Evolutionary conservation across 2,113 vertebrate species (phyloP).

Genomic region (Rhipidura dahli): DNA sequence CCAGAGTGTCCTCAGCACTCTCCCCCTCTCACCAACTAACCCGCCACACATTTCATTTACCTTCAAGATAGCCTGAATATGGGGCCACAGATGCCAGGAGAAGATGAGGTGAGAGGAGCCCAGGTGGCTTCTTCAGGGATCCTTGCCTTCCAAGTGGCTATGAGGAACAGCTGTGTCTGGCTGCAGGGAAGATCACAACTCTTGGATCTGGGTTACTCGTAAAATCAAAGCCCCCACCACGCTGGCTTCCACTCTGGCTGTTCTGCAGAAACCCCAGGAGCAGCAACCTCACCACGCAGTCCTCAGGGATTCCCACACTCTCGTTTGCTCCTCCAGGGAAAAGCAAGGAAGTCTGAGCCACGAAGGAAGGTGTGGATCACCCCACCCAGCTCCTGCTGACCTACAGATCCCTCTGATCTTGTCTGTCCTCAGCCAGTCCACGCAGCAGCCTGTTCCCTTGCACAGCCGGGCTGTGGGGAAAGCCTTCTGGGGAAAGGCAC

Average conservation of each 20-base stretch:
- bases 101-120: not conserved
- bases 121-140: not conserved
- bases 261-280: not conserved
- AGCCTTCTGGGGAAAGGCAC: not conserved
- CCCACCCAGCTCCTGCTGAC: not conserved
- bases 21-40: not conserved
- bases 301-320: not conserved
- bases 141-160: not conserved
- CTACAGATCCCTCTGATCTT: not conserved
- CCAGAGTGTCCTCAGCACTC: not conserved
- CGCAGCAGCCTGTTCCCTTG: not conserved
- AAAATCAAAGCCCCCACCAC: not conserved
- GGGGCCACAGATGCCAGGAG: not conserved
- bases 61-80: not conserved
- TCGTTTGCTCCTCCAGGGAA: not conserved
- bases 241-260: not conserved
- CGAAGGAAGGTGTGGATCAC: not conserved
- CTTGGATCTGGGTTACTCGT: not conserved
- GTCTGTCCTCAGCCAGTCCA: not conserved
- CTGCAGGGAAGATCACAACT: not conserved
- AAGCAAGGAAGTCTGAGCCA: not conserved
- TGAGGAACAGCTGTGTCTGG: not conserved
- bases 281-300: not conserved
- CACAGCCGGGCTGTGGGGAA: accelerated
- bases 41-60: not conserved